Evolutionary conservation across 2,888 invertebrate species (phyloP).

Genomic region (Yponomeuta plumbellus): DNA sequence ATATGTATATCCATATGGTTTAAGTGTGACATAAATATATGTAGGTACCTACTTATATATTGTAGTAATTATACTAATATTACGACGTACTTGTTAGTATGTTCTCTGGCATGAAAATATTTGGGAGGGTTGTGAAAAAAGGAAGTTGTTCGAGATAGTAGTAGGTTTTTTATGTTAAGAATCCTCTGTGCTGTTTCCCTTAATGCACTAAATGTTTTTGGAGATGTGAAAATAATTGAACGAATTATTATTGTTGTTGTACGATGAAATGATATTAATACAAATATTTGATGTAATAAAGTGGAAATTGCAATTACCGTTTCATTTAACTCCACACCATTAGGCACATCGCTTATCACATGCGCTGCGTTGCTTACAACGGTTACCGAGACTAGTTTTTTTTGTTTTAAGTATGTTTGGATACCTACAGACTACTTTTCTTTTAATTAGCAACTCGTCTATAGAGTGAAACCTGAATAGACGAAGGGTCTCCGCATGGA

Average conservation of each 20-base stretch:
- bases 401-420: too few species aligned
- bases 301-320: neutral
- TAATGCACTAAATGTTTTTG: neutral
- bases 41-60: too few species aligned
- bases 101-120: neutral
- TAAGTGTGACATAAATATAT: too few species aligned
- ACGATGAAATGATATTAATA: constrained; percentile 12
- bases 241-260: neutral
- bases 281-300: constrained; percentile 15
- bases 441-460: neutral
- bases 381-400: too few species aligned
- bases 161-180: neutral
- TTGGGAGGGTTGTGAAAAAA: constrained; percentile 3
- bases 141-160: neutral
- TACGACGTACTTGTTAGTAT: neutral
- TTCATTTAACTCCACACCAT: neutral
- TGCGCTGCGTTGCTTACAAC: too few species aligned
- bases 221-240: neutral
- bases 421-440: too few species aligned
- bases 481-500: neutral
- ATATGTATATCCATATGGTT: too few species aligned
- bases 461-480: neutral
- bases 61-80: too few species aligned
- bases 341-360: neutral
- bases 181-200: constrained; percentile 1